These are phyloP conservation scores for Amitus sp. DNA, from an alignment of 2,888 invertebrate genomes.

Conservation along the genomic window DNA sequence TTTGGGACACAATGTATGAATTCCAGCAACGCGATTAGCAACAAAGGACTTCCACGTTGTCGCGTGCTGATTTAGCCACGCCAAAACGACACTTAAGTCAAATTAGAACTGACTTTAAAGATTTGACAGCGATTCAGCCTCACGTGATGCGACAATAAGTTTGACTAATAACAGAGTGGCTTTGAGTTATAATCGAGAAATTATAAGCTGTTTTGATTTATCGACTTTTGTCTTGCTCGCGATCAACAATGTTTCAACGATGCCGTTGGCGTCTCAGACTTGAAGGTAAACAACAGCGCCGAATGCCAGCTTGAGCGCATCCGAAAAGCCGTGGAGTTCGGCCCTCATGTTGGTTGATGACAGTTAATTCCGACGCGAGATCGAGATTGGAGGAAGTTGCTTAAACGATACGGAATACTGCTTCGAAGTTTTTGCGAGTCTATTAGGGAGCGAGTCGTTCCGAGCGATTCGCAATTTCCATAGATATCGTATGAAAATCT, in stretches of 20 bases:
- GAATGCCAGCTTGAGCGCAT: conserved; percentile 8
- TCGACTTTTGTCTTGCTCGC: conserved; percentile 7
- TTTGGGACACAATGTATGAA: background rate
- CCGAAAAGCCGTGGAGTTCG: no score
- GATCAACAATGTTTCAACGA: background rate
- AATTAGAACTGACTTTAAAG: conserved; percentile 10
- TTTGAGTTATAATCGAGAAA: conserved; percentile 14
- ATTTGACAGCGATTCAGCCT: background rate
- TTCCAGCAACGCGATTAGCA: conserved; percentile 15
- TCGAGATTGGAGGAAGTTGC: background rate
- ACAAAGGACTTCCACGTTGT: conserved; percentile 15
- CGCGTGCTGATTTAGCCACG: conserved; percentile 12
- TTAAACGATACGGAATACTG: conserved; percentile 3
- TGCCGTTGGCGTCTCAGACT: background rate
- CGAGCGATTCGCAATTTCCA: no score
- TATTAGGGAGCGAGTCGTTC: no score
- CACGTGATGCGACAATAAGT: background rate
- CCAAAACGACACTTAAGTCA: conserved; percentile 14
- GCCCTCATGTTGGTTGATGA: background rate
- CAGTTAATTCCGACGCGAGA: conserved; percentile 17
- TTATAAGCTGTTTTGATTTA: conserved; percentile 8
- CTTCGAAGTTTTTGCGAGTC: conserved; percentile 10
- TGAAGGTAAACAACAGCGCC: conserved; percentile 14
- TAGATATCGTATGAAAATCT: conserved; percentile 24
- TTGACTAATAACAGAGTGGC: conserved; percentile 7